phyloP scores from a whole-genome alignment of 1,140 invertebrate genomes.

The Macrocentrus cingulum region DNA sequence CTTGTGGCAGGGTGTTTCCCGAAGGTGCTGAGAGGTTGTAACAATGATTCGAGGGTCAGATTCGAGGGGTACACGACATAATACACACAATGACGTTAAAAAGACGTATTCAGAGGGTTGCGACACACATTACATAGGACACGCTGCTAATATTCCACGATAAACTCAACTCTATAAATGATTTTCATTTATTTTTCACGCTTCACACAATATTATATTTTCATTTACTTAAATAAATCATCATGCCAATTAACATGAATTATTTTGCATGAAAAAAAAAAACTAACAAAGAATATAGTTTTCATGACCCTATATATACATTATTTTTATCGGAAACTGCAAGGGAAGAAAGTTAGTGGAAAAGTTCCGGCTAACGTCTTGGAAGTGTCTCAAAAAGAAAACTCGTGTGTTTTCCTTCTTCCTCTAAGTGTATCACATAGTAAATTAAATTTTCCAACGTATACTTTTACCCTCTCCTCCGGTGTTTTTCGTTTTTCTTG shows the following conservation, averaged over 20 bases:
- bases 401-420: constrained; percentile 39
- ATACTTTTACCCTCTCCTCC: constrained; percentile 40
- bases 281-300: too few relatives aligned
- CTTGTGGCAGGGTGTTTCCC: too few relatives aligned
- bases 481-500: neutral
- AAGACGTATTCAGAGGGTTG: constrained; percentile 6
- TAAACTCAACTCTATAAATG: too few relatives aligned
- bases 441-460: constrained; percentile 57
- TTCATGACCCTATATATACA: too few relatives aligned
- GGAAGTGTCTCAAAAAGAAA: constrained; percentile 54
- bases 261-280: too few relatives aligned
- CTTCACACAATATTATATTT: too few relatives aligned
- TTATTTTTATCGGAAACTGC: too few relatives aligned
- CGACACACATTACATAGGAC: too few relatives aligned
- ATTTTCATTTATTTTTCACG: neutral
- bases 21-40: constrained; percentile 44
- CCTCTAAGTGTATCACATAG: constrained; percentile 59
- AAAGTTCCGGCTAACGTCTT: constrained; percentile 52
- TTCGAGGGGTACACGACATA: constrained; percentile 31
- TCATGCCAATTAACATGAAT: too few relatives aligned
- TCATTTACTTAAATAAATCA: too few relatives aligned
- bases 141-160: too few relatives aligned
- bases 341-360: constrained; percentile 35
- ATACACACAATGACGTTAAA: neutral
- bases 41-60: constrained; percentile 48